Base-by-base conservation (phyloP, 2,888 invertebrate species). In the Pterobdella sp. region DNA sequence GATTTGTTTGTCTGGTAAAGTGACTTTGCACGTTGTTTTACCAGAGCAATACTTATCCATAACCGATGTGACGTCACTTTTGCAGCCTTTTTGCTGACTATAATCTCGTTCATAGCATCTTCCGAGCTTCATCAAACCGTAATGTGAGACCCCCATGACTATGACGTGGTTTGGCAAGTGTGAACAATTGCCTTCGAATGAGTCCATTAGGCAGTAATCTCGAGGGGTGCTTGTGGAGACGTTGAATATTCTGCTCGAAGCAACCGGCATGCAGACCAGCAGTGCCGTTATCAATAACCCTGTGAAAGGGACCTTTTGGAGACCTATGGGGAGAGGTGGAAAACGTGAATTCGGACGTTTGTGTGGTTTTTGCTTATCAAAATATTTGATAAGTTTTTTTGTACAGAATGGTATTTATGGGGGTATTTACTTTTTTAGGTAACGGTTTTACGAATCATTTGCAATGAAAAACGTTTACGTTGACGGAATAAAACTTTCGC, bases 171-270 rank as follows among this genome's bases (percentile, higher is more conserved):
- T 69, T 22, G 69, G 69, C 31, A 52, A 29, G 52, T 52, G 69
- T 18, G 37, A 37, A n/a, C 69, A 69, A 32, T 69, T 69, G 1
- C 31, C 49, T 36, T 32, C 56, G 32, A 69, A 69, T 2, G 49
- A 37, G 31, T 69, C 69, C 69, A 69, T 69, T n/a, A 37, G n/a
- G 52, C 69, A 69, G 26, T 52, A 69, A 18, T 69, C 69, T 52
- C 32, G 42, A 34, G 52, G 36, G 26, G 37, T 37, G 42, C 3
- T 35, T 26, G 36, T n/a, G 1, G 3, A 42, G 31, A 7, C 3
- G 7, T 2, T 34, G 35, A 10, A 31, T 34, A 4, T 4, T 34
- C 22, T 31, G 29, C 4, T 34, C 7, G 63, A 63, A 29, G 31
- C 34, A 3, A 10, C 22, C 32, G 32, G 32, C 4, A 34, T 14